Evolutionary conservation across 1,140 invertebrate species (phyloP).

Genomic region (Sitobion miscanthi): DNA sequence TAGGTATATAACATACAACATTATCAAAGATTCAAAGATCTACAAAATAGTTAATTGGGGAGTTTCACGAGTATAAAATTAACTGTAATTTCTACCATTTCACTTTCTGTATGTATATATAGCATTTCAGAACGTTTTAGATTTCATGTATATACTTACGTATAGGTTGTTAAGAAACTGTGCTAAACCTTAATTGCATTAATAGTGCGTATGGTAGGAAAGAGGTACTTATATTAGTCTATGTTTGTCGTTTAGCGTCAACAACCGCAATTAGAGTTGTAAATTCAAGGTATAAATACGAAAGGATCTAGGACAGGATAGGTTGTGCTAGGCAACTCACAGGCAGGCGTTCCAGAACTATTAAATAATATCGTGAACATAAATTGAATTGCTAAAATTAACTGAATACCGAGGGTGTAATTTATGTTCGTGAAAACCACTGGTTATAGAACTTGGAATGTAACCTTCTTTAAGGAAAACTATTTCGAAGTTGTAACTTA

Average conservation of each 20-base stretch:
- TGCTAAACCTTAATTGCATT: conserved; percentile 1
- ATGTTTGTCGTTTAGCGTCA: conserved; percentile 30
- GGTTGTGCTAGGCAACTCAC: neutral
- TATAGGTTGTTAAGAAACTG: conserved; percentile 5
- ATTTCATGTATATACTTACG: neutral
- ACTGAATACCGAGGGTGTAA: conserved; percentile 48
- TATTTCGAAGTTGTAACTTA: conserved; percentile 50
- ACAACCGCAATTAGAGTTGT: conserved; percentile 15
- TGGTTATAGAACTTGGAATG: conserved; percentile 39
- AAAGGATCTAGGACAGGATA: neutral
- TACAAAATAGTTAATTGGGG: neutral
- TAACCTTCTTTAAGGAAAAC: conserved; percentile 49
- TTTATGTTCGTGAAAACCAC: conserved; percentile 40
- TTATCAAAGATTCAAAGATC: neutral
- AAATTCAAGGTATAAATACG: neutral
- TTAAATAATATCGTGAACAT: conserved; percentile 52
- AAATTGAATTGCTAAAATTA: conserved; percentile 54
- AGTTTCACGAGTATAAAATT: neutral
- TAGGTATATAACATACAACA: neutral
- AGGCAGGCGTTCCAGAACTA: neutral
- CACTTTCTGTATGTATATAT: neutral
- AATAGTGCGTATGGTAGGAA: neutral
- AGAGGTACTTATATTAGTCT: neutral
- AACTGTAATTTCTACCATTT: neutral
- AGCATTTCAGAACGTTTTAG: neutral